Evolutionary conservation across 2,797 vertebrate species (phyloP).

Genomic region (Neostethus bicornis): DNA sequence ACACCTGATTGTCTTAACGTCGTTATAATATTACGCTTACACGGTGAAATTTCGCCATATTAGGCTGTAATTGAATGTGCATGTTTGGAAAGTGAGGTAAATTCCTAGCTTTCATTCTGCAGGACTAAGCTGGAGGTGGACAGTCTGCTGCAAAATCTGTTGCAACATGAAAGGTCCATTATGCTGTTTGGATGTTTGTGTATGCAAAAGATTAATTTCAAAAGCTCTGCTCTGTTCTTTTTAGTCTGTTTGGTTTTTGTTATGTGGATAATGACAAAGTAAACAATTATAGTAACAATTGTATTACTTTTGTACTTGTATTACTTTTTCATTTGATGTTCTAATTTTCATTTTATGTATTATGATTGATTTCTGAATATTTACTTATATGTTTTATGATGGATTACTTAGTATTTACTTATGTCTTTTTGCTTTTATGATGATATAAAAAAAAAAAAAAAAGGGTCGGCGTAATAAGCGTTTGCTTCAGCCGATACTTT

Average conservation of each 20-base stretch:
- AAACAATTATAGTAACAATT: no score
- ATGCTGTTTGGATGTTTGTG: conserved; percentile 37
- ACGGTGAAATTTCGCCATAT: conserved; percentile 14
- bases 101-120: conserved; percentile 24
- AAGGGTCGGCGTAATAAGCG: no score
- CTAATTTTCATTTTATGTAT: no score
- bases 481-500: no score
- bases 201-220: conserved; percentile 45
- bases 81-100: neutral
- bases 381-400: no score
- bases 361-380: no score
- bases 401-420: no score
- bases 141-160: conserved; percentile 53
- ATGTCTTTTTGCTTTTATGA: no score
- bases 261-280: conserved; percentile 19
- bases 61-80: conserved; percentile 10
- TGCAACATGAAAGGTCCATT: conserved; percentile 31
- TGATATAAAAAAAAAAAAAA: no score
- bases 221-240: conserved; percentile 32
- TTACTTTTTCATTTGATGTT: no score
- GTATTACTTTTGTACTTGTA: no score
- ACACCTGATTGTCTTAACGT: conserved; percentile 11
- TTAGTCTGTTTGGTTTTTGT: conserved; percentile 33
- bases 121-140: conserved; percentile 52
- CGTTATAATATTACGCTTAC: conserved; percentile 10